These are phyloP conservation scores for Apis dorsata DNA, from an alignment of 1,140 invertebrate species.

Conservation along the genomic window DNA sequence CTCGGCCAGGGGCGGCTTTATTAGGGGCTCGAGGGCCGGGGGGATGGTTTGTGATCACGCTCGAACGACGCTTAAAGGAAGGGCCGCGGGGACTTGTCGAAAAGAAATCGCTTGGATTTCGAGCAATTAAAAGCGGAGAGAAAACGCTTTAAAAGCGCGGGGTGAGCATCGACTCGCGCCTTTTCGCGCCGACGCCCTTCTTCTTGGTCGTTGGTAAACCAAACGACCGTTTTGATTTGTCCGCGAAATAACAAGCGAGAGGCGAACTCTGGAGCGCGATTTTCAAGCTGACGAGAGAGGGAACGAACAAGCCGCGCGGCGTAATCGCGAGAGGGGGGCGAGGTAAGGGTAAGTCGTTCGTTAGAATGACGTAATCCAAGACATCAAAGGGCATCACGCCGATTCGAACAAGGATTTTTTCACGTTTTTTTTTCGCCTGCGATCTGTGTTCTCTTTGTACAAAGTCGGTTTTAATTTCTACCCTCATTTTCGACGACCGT, in stretches of 20 bases:
- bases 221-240: conserved; percentile 25
- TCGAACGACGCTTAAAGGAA: conserved; percentile 19
- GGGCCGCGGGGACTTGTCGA: conserved; percentile 11
- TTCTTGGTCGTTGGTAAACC: conserved; percentile 28
- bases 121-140: conserved; percentile 67
- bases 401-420: conserved; percentile 24
- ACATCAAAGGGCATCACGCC: conserved; percentile 52
- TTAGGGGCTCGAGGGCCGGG: background rate
- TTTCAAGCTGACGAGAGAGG: background rate
- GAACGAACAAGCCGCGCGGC: conserved; percentile 8
- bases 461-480: conserved; percentile 29
- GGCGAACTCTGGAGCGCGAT: background rate
- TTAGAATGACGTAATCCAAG: conserved; percentile 51
- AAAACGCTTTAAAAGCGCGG: conserved; percentile 27
- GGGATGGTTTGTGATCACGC: conserved; percentile 17
- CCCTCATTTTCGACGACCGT: background rate
- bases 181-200: conserved; percentile 40
- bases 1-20: conserved; percentile 33
- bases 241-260: conserved; percentile 53
- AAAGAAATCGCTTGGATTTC: conserved; percentile 65
- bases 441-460: conserved; percentile 13
- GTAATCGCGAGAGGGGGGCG: background rate
- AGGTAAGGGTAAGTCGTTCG: conserved; percentile 52
- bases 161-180: conserved; percentile 49
- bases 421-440: conserved; percentile 1